These are phyloP conservation scores for Cricetomys ansorgei DNA, from an alignment of 2,113 vertebrate genomes.

Conservation along the genomic window DNA sequence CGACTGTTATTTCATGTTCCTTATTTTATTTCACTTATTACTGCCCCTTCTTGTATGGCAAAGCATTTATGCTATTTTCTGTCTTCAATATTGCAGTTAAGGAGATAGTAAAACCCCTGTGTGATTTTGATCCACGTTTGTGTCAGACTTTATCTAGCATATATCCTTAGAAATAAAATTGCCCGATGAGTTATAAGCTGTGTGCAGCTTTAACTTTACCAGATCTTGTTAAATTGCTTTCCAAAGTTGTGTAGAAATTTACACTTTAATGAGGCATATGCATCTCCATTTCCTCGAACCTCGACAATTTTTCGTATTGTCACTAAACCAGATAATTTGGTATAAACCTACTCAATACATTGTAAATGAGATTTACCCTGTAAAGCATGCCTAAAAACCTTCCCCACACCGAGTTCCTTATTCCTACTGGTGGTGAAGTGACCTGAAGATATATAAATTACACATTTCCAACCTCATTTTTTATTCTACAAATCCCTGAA, in stretches of 20 bases:
- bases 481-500: background rate
- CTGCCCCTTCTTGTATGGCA: background rate
- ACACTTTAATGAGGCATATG: background rate
- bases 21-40: background rate
- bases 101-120: background rate
- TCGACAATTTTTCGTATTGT: background rate
- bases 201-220: constrained; percentile 12
- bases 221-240: constrained; percentile 29
- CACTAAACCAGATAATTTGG: background rate
- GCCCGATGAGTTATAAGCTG: background rate
- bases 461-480: constrained; percentile 26
- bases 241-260: background rate
- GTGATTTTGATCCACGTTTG: background rate
- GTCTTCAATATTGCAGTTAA: background rate
- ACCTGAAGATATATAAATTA: background rate
- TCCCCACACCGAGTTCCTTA: background rate
- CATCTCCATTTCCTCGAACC: background rate
- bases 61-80: background rate
- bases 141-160: constrained; percentile 11
- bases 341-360: background rate
- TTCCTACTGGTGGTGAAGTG: background rate
- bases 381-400: background rate
- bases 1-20: background rate
- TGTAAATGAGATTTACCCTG: background rate
- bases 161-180: background rate